These are phyloP conservation scores for Dryocosmus kuriphilus DNA, from an alignment of 2,888 invertebrate species.

Conservation along the genomic window DNA sequence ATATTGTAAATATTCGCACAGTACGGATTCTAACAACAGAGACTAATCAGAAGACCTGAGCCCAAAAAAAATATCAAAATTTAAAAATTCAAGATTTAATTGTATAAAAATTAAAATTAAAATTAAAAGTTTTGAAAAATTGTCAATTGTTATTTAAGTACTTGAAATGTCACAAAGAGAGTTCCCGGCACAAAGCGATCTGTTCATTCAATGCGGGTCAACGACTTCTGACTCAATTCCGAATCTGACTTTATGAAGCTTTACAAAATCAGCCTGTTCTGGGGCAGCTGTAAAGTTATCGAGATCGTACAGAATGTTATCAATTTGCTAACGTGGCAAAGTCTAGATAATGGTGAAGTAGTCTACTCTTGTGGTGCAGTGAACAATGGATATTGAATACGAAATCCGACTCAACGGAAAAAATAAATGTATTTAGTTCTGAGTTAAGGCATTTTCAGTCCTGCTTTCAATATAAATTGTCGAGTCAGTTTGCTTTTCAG, in stretches of 20 bases:
- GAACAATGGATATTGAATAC: conserved; percentile 17
- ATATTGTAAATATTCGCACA: conserved; percentile 27
- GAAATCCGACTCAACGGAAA: background rate
- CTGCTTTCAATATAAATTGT: conserved; percentile 18
- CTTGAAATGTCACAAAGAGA: conserved; percentile 8
- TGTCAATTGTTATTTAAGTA: background rate
- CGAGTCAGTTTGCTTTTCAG: conserved; percentile 4
- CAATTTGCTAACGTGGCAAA: conserved; percentile 24
- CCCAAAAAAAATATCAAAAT: background rate
- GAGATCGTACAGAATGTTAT: conserved; percentile 36
- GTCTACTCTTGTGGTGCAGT: conserved; percentile 11
- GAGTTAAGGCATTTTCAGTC: conserved; percentile 37
- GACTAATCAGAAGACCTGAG: conserved; percentile 26
- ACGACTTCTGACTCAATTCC: conserved; percentile 12
- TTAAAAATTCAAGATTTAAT: background rate
- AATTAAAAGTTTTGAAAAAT: background rate
- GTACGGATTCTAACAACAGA: conserved; percentile 21
- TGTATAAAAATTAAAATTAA: background rate
- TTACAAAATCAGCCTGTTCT: conserved; percentile 8
- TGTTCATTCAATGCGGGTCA: conserved; percentile 16
- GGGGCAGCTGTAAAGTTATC: conserved; percentile 26
- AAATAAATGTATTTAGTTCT: conserved; percentile 16
- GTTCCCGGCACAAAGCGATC: conserved; percentile 14
- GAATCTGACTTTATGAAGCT: conserved; percentile 36
- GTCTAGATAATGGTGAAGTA: conserved; percentile 27